Conservation (phyloP, 2,888 invertebrate genomes). For the Hypena proboscidalis region DNA sequence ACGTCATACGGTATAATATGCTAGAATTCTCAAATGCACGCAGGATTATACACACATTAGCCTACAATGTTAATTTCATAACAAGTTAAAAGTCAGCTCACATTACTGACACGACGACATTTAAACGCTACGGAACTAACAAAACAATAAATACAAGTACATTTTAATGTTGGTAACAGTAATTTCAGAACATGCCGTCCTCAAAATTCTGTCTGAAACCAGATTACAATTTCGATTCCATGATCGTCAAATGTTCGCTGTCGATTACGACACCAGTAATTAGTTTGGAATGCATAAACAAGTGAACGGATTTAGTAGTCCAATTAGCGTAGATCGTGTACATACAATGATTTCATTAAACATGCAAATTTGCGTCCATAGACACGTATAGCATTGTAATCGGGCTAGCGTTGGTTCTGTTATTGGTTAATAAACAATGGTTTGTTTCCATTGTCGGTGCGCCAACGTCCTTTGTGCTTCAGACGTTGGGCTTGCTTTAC, state of each 20-base stretch:
- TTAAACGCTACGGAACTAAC: too few relatives aligned
- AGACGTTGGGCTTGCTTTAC: conserved; percentile 1
- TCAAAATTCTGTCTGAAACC: neutral
- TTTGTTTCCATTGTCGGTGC: conserved; percentile 23
- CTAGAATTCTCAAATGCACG: too few relatives aligned
- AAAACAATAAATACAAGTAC: too few relatives aligned
- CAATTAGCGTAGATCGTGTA: conserved; percentile 70
- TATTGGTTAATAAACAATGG: conserved; percentile 47
- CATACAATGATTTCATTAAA: conserved; percentile 77
- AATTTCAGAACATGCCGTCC: neutral
- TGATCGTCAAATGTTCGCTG: conserved; percentile 41
- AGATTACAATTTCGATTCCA: conserved; percentile 29
- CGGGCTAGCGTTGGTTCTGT: conserved; percentile 40
- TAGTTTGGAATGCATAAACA: conserved; percentile 65
- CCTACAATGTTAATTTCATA: too few relatives aligned
- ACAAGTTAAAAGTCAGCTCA: too few relatives aligned
- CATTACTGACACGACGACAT: too few relatives aligned
- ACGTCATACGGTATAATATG: too few relatives aligned
- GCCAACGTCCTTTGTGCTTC: conserved; percentile 13
- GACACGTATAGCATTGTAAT: conserved; percentile 59
- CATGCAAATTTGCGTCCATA: conserved; percentile 69
- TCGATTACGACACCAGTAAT: conserved; percentile 56
- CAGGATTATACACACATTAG: too few relatives aligned
- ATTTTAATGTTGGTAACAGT: neutral
- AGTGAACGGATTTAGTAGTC: conserved; percentile 65